Base-by-base conservation (phyloP, 2,113 vertebrate species). In the Pedetes capensis region DNA sequence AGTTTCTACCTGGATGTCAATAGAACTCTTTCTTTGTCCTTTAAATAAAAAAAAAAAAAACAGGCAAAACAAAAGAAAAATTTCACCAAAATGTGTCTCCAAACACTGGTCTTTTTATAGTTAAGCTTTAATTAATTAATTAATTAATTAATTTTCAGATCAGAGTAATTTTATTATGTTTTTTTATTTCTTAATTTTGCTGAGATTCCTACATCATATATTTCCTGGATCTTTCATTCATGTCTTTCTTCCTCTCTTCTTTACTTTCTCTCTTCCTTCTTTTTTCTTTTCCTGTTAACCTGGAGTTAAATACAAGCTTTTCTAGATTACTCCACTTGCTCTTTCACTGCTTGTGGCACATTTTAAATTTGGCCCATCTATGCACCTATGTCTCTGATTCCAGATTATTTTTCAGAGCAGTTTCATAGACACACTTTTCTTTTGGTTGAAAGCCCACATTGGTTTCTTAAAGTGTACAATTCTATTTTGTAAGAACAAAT, bases 401-500 rank as follows among this genome's bases (percentile, higher is more conserved):
- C 53, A 92, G 47, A 55, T 63, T 66, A 13, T 76, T 84, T 37
- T 69, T 4, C 71, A 74, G 39, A 57, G 84, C 16, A 51, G 14
- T 87, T 61, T 75, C 39, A 32, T 5, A 29, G 64, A 42, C 34
- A 20, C 14, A 13, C 44, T 88, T 88, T 93, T 29, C 44, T 87
- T 51, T 42, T 79, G 20, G 37, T 82, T 72, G 71, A 47, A 90
- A 51, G 42, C 20, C 44, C 17, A 49, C 10, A 37, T 85, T 47
- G 23, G 37, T 84, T 78, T 96, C 87, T 92, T 53, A 44, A 64
- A 74, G 63, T 74, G 12, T 51, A 23, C 74, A 29, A 34, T 80
- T 87, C 51, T 72, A 8, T 95, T 47, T 94, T 87, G 17, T 49
- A 74, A 44, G 61, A 88, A 86, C n/a, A 69, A 76, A n/a, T 72